phyloP scores from a whole-genome alignment of 2,797 vertebrate species.

The Diglossa cyanea region DNA sequence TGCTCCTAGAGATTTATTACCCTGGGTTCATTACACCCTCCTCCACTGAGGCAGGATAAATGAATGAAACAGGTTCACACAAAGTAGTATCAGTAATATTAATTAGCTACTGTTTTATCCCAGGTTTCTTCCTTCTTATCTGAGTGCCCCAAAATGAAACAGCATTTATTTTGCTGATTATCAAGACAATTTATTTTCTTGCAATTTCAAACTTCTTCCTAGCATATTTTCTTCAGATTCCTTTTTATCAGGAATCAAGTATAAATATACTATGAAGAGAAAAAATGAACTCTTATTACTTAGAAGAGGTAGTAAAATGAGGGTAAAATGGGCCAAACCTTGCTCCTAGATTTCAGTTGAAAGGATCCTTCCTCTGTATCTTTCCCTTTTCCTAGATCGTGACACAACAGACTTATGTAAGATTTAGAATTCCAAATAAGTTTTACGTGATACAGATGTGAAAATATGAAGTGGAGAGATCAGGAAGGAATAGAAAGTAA shows the following conservation, averaged over 20 bases:
- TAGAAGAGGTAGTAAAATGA: neutral
- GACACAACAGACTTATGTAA: neutral
- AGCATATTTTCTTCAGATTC: neutral
- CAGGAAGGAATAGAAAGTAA: neutral
- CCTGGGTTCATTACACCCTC: neutral
- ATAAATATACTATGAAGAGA: neutral
- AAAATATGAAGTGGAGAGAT: neutral
- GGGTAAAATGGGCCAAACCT: neutral
- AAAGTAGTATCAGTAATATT: neutral
- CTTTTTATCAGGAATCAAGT: neutral
- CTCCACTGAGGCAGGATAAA: neutral
- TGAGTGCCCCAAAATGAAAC: neutral
- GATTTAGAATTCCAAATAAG: neutral
- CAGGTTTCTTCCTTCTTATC: neutral
- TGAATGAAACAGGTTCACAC: neutral
- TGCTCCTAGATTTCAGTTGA: neutral
- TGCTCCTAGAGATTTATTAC: neutral
- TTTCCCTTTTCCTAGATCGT: neutral
- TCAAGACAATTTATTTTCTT: neutral
- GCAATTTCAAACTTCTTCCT: neutral
- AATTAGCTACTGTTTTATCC: neutral
- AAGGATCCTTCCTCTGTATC: neutral
- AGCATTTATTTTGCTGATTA: neutral
- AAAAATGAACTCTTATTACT: neutral
- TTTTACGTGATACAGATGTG: neutral